phyloP scores from a whole-genome alignment of 2,888 invertebrate genomes.

The Melitaea athalia region DNA sequence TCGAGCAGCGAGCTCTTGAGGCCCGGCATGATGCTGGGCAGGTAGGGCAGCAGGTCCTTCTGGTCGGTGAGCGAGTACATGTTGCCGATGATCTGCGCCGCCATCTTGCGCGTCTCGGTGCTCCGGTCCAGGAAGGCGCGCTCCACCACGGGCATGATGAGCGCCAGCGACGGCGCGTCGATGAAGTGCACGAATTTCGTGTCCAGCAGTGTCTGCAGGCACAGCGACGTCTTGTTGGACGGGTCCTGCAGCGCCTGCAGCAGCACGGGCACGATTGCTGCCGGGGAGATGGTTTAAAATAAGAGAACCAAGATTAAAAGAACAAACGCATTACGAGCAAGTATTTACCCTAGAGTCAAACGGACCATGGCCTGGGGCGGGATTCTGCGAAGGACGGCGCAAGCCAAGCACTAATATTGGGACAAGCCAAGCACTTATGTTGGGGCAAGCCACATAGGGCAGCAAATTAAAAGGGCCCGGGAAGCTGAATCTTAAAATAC shows the following conservation, averaged over 20 bases:
- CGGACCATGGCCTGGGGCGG: no score
- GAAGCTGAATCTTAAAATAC: no score
- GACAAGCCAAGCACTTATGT: no score
- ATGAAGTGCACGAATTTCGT: conserved; percentile 99
- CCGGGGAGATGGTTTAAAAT: conserved; percentile 1
- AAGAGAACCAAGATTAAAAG: no score
- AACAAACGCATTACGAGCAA: no score
- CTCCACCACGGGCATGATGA: conserved; percentile 99
- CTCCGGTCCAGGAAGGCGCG: conserved; percentile 98
- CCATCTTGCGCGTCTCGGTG: conserved; percentile 99
- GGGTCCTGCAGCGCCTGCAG: conserved; percentile 97
- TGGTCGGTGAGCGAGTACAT: conserved; percentile 99
- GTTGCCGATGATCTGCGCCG: conserved; percentile 99
- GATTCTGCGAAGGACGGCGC: no score
- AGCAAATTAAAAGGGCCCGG: no score
- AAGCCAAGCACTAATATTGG: no score
- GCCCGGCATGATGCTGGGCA: conserved; percentile 98
- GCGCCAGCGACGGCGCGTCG: conserved; percentile 98
- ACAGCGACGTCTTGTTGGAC: conserved; percentile 95
- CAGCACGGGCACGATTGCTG: conserved; percentile 92
- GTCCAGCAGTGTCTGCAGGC: conserved; percentile 95
- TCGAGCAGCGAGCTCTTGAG: conserved; percentile 97
- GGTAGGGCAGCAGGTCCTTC: conserved; percentile 97
- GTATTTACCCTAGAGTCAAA: no score
- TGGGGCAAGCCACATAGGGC: no score